phyloP scores from a whole-genome alignment of 2,797 vertebrate genomes.

The Prunella strophiata region DNA sequence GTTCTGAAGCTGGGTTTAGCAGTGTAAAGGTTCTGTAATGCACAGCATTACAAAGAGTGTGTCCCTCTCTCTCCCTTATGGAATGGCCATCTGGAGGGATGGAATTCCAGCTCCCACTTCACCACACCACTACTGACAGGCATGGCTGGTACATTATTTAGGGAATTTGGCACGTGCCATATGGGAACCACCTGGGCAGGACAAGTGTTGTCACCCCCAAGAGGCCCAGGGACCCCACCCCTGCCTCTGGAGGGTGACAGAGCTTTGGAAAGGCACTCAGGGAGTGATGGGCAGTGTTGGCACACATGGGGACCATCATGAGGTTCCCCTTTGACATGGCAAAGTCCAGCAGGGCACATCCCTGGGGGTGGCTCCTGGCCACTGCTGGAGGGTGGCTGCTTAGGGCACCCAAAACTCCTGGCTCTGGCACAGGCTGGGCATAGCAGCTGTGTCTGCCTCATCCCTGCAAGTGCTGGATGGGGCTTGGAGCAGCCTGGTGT shows the following conservation, averaged over 20 bases:
- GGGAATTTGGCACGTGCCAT: constrained; percentile 1
- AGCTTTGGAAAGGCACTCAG: background rate
- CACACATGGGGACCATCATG: background rate
- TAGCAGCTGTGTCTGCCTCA: background rate
- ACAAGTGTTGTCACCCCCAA: background rate
- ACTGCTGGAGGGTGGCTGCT: background rate
- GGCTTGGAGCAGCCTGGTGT: background rate
- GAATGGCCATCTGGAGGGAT: constrained; percentile 67
- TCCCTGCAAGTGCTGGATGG: background rate
- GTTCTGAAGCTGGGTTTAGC: constrained; percentile 65
- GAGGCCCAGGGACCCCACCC: background rate
- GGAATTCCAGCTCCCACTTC: constrained; percentile 70
- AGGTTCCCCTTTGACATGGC: background rate
- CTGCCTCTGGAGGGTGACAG: background rate
- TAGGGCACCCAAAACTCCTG: background rate
- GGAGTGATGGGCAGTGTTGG: background rate
- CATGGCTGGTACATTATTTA: constrained; percentile 34
- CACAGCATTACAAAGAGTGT: constrained; percentile 26
- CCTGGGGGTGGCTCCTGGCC: background rate
- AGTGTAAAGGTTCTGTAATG: constrained; percentile 65
- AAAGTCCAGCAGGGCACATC: background rate
- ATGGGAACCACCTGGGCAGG: background rate
- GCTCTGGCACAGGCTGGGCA: background rate
- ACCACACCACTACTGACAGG: constrained; percentile 48
- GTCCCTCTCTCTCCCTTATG: constrained; percentile 49